These are phyloP conservation scores for Acrobasis suavella DNA, from an alignment of 2,888 invertebrate species.

Conservation along the genomic window DNA sequence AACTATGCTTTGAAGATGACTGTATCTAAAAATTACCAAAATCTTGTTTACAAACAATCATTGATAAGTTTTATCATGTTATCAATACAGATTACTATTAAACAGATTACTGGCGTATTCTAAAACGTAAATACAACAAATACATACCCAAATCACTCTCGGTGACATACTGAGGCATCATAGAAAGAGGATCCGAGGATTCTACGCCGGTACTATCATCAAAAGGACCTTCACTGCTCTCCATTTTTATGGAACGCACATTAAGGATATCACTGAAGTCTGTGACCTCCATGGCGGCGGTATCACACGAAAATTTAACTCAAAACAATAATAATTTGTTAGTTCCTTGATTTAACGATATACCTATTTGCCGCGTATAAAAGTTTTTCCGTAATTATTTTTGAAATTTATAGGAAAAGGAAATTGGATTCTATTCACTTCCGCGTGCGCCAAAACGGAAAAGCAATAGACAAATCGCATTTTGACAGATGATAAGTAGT, in stretches of 20 bases:
- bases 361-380: slow-evolving; percentile 30
- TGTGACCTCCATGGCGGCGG: slow-evolving; percentile 62
- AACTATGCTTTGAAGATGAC: no score
- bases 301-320: background rate
- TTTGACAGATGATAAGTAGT: slow-evolving; percentile 1
- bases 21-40: no score
- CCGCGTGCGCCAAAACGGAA: slow-evolving; percentile 70
- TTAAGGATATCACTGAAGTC: slow-evolving; percentile 71
- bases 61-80: no score
- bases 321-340: background rate
- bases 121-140: slow-evolving; percentile 23
- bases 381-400: slow-evolving; percentile 46
- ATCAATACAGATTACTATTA: no score
- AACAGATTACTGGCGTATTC: background rate
- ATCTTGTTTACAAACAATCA: no score
- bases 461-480: slow-evolving; percentile 43
- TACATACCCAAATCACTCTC: slow-evolving; percentile 75
- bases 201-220: slow-evolving; percentile 55
- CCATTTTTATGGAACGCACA: slow-evolving; percentile 72
- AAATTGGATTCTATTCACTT: slow-evolving; percentile 68
- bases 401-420: slow-evolving; percentile 70
- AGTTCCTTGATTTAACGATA: background rate
- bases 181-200: slow-evolving; percentile 57
- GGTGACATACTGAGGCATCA: slow-evolving; percentile 75
- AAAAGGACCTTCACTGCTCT: slow-evolving; percentile 58